Evolutionary conservation across 2,113 vertebrate species (phyloP), one percentile per base, ranked within the genome.

Genomic region (Rhinopomastus cyanomelas): DNA sequence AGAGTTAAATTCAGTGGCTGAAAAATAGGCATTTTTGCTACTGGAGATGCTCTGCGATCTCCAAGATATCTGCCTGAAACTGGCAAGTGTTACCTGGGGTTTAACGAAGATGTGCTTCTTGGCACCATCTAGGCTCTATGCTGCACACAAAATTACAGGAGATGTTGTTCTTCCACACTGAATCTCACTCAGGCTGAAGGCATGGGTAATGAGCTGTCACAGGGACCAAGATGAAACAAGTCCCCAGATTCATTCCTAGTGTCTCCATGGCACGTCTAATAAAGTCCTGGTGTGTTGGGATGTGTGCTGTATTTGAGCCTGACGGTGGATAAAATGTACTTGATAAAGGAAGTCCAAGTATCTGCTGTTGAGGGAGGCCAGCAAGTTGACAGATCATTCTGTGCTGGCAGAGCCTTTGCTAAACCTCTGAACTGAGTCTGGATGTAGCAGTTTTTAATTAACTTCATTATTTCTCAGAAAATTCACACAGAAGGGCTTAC

Each of bases 381-480:
- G 59, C 25, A 91, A 72, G 77, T 48, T 51, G 73, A 78, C 17
- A 60, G 76, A 78, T 78, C 53, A 23, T 23, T 53, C 44, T 81
- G 68, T 37, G 30, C 65, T 64, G 73, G 36, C 53, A 86, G 53
- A 87, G 49, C 75, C 39, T 29, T 42, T 71, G 46, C 55, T 87
- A 92, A 83, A 92, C 90, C 61, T 90, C 71, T 85, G 2, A 53
- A 51, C 5, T 34, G 89, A 76, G 37, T 76, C 77, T 91, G 55
- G 62, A n/a, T 66, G 42, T 57, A 73, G 48, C 80, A 88, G 39
- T 25, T 95, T 81, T 94, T 88, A 69, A 81, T 84, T 88, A 83
- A 81, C 76, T 68, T 84, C 62, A 67, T 82, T 93, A 78, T 68
- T 92, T 91, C 80, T 55, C 55, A 61, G 77, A 78, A 94, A 91